phyloP scores from a whole-genome alignment of 2,797 vertebrate species.

The Epinephelus awoara region DNA sequence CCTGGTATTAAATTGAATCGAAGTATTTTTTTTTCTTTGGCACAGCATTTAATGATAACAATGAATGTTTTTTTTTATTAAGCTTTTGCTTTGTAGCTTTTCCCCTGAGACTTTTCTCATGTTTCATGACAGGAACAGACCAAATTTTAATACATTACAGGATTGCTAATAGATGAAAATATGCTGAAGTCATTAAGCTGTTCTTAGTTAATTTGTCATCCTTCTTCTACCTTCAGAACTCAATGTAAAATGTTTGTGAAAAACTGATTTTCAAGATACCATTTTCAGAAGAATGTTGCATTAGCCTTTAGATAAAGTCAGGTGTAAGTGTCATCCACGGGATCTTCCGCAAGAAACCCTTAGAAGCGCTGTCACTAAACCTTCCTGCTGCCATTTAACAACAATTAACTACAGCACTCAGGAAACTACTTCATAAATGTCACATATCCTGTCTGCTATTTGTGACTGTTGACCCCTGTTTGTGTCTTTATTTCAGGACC shows the following conservation, averaged over 20 bases:
- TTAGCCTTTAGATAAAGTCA: neutral
- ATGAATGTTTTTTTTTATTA: slow-evolving; percentile 18
- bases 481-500: slow-evolving; percentile 85
- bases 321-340: neutral
- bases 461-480: neutral
- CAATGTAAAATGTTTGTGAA: neutral
- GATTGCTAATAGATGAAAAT: neutral
- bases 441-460: neutral
- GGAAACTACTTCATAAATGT: neutral
- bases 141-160: neutral
- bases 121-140: slow-evolving; percentile 3
- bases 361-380: neutral
- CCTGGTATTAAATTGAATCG: neutral
- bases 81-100: neutral
- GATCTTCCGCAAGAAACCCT: neutral
- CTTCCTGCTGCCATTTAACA: neutral
- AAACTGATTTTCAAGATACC: neutral
- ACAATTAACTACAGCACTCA: neutral
- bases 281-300: neutral
- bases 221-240: neutral
- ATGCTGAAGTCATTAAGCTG: slow-evolving; percentile 1
- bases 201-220: neutral
- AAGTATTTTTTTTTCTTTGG: slow-evolving; percentile 25
- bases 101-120: neutral
- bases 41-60: slow-evolving; percentile 10